phyloP scores from a whole-genome alignment of 2,797 vertebrate species.

The Dendrocincla fuliginosa region DNA sequence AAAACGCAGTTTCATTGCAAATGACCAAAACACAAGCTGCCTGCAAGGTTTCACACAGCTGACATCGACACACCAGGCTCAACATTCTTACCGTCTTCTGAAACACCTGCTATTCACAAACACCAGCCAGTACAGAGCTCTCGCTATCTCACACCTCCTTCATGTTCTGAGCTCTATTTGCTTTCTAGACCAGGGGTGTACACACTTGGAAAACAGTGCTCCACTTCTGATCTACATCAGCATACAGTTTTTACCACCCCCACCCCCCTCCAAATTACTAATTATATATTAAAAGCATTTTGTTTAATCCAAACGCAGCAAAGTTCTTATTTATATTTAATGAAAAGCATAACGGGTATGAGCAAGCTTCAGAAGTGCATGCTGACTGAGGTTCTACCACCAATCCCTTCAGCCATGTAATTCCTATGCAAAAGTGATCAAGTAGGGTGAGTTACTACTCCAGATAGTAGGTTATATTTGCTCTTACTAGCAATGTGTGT shows the following conservation, averaged over 20 bases:
- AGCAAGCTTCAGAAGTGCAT: conserved; percentile 24
- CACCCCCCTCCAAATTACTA: not conserved
- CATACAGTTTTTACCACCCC: not conserved
- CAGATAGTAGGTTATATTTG: not conserved
- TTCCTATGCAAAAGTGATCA: not conserved
- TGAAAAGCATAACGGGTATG: conserved; percentile 12
- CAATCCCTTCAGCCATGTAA: not conserved
- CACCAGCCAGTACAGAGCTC: not conserved
- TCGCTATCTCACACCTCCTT: not conserved
- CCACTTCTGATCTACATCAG: conserved; percentile 7
- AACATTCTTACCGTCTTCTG: conserved; percentile 58
- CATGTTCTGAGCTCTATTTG: not conserved
- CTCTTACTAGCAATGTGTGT: not conserved
- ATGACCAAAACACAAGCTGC: conserved; percentile 49
- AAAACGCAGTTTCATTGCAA: conserved; percentile 42
- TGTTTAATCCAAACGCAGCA: not conserved
- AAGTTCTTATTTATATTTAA: not conserved
- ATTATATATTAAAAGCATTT: conserved; percentile 15
- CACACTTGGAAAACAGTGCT: conserved; percentile 7
- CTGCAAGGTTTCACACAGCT: conserved; percentile 43
- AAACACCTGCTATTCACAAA: conserved; percentile 63
- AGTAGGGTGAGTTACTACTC: not conserved
- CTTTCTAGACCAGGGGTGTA: conserved; percentile 38
- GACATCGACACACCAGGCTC: conserved; percentile 40
- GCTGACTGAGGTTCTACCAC: not conserved